Evolutionary conservation across 2,888 invertebrate species (phyloP), one percentile per base, ranked within the genome.

Genomic region (Andrena marginata): DNA sequence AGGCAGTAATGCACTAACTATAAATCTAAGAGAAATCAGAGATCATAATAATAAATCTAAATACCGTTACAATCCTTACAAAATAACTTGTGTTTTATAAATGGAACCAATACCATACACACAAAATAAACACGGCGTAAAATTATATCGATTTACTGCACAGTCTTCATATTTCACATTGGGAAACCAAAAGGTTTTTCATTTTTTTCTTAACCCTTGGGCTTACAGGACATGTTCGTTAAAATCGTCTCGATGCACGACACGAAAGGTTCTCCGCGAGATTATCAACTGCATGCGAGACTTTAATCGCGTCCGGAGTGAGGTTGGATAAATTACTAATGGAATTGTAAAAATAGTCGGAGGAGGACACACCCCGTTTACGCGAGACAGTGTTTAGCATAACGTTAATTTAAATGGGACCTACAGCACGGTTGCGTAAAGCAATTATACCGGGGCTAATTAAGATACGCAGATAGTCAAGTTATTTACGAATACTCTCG

Each of bases 391-490:
- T 67, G 65, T 79, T 65, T 75, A 68, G 74, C 65, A 73, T 81
- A 77, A 73, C 70, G 56, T 77, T 82, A 70, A 83, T 77, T 73
- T 56, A 42, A 69, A 70, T 56, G 77, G 64, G 63, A 62, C 65
- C 67, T 70, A 60, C 68, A 33, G 29, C 60, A 23, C 54, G 23
- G 48, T 48, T 73, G 77, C 77, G 82, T 70, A 73, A 74, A 73
- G 73, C 77, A 82, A 83, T 83, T 83, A 82, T 56, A 23, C 29
- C 56, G n/a, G 13, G 67, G 74, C 70, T 78, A 82, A 82, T 81
- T 76, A 79, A 77, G 85, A 83, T 77, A 76, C 64, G 77, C 64
- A 62, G 77, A 80, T 72, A 81, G 73, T 68, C 65, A n/a, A 69
- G 64, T 69, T 80, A 82, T 77, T 77, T 73, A 77, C 73, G 73